Base-by-base conservation (phyloP, 2,113 vertebrate species). In the Phocoena sinus region DNA sequence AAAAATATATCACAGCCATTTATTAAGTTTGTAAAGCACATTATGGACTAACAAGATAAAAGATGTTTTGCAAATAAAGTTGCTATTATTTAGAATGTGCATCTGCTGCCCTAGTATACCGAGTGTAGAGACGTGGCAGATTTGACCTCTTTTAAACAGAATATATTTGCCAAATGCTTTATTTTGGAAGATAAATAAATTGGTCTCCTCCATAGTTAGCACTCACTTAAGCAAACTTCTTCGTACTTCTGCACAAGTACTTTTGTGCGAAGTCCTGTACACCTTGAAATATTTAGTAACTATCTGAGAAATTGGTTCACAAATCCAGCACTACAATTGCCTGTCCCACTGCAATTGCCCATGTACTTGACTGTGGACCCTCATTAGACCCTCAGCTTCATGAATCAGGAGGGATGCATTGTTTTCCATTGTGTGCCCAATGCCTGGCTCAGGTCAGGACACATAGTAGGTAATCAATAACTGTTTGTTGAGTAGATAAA, bases 11-110 rank as follows among this genome's bases (percentile, higher is more conserved):
- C 90, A 94, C 15, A 81, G 58, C n/a, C 96, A 90, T 96, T 94
- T 96, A 96, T 94, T 95, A 96, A 95, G 83, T 95, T 95, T 97
- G 95, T 97, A 96, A 96, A 95, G 89, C 90, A 91, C 0, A 17
- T 95, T 97, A 71, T 73, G 44, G 41, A 83, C 87, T 96, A 97
- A 97, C 92, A 96, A 94, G 96, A 96, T 96, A 96, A 94, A 97
- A 94, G 95, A 96, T 88, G 86, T 17, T 91, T 93, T 94, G 76
- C 62, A 92, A 97, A 95, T 95, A 65, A 94, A 90, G 58, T 73
- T 80, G 58, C 87, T 96, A 12, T 96, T 96, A 71, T 95, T 96
- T 92, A 77, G 83, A 81, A 86, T 21, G 50, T 83, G 62, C 6
- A 7, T 83, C 73, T 81, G 68, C 89, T 73, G 77, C n/a, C 62